A percentile compares a stretch with the other conserved stretches of the same genome.
phyloP scores from a whole-genome alignment of 2,797 vertebrate genomes.

The Nyctalus aviator region DNA sequence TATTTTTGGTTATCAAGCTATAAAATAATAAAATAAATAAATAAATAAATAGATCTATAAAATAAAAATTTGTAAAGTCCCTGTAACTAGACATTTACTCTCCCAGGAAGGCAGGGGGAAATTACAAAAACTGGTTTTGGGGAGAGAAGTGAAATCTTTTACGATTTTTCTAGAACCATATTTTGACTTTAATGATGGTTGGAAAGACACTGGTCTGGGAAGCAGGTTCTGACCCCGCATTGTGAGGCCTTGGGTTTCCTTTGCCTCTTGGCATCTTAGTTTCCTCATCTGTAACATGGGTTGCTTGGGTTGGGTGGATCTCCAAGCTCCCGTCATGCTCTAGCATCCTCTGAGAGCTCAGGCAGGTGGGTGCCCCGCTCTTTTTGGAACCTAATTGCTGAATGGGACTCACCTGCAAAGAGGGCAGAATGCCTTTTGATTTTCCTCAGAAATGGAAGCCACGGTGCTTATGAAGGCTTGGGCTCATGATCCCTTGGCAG shows the following conservation, averaged over 20 bases:
- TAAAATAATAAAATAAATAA: neutral
- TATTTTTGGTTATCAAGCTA: constrained; percentile 48
- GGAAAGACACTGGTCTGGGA: neutral
- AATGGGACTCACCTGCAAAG: neutral
- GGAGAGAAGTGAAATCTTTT: constrained; percentile 27
- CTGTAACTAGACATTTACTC: neutral
- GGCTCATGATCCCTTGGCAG: constrained; percentile 35
- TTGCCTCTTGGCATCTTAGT: neutral
- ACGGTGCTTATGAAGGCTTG: neutral
- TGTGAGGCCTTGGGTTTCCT: neutral
- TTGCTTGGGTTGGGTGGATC: neutral
- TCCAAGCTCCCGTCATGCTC: neutral
- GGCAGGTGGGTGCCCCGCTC: neutral
- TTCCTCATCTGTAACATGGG: neutral
- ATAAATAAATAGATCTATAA: neutral
- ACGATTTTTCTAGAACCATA: constrained; percentile 58
- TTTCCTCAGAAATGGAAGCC: constrained; percentile 7
- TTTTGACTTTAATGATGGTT: neutral
- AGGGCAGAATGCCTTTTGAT: constrained; percentile 11
- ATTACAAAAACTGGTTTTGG: neutral
- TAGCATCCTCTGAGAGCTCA: neutral
- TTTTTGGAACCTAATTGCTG: neutral
- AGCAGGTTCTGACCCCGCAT: neutral
- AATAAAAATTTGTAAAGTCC: neutral
- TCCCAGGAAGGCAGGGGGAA: constrained; percentile 34